phyloP scores from a whole-genome alignment of 2,888 invertebrate species.

The Axea sp. region DNA sequence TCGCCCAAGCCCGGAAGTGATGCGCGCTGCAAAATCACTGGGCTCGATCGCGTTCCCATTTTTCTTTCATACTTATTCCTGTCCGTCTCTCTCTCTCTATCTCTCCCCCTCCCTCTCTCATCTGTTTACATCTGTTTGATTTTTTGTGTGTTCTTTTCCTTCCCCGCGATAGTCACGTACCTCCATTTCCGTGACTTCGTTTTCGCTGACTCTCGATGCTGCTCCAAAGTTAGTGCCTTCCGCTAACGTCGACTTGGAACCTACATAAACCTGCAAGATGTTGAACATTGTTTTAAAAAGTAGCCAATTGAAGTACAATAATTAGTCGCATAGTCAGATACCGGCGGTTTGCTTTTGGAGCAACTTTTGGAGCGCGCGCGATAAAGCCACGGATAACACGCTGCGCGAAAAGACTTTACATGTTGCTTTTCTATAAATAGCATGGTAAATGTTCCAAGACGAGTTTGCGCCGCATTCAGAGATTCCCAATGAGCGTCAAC shows the following conservation, averaged over 20 bases:
- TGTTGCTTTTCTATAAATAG: constrained; percentile 56
- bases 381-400: constrained; percentile 28
- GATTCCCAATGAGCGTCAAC: constrained; percentile 56
- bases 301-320: constrained; percentile 14
- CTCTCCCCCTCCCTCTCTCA: background rate
- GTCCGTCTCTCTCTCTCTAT: constrained; percentile 1
- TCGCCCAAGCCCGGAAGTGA: constrained; percentile 57
- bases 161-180: constrained; percentile 67
- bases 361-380: constrained; percentile 25
- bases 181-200: constrained; percentile 76
- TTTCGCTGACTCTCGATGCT: constrained; percentile 72
- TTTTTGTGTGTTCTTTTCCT: too few species aligned
- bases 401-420: constrained; percentile 30
- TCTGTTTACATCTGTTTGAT: too few species aligned
- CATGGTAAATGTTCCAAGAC: constrained; percentile 47
- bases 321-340: constrained; percentile 8
- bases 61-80: constrained; percentile 18
- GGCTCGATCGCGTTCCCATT: constrained; percentile 22
- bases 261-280: constrained; percentile 76
- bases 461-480: constrained; percentile 54
- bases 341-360: constrained; percentile 11
- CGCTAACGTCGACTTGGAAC: constrained; percentile 75
- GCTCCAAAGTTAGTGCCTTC: constrained; percentile 75
- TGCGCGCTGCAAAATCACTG: constrained; percentile 36
- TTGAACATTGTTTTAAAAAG: constrained; percentile 35